A percentile compares a stretch with the other conserved stretches of the same genome.
These are phyloP conservation scores for Tholera decimalis DNA, from an alignment of 2,888 invertebrate genomes.

Conservation along the genomic window DNA sequence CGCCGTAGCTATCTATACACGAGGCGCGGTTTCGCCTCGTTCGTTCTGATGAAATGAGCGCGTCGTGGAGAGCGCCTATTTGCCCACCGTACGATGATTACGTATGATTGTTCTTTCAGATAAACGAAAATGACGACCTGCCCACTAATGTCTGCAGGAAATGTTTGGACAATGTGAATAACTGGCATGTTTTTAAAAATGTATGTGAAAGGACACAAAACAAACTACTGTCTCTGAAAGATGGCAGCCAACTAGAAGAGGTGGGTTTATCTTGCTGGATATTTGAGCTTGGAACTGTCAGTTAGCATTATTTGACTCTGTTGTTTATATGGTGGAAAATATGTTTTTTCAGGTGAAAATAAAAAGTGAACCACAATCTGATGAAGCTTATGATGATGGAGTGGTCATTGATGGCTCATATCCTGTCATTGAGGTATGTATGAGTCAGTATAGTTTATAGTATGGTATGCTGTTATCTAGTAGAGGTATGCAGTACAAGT, in stretches of 20 bases:
- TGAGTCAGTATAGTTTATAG: slow-evolving; percentile 54
- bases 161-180: slow-evolving; percentile 92
- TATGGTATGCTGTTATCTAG: slow-evolving; percentile 43
- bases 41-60: slow-evolving; percentile 86
- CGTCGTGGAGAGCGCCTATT: slow-evolving; percentile 81
- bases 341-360: slow-evolving; percentile 90
- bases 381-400: slow-evolving; percentile 90
- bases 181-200: slow-evolving; percentile 93
- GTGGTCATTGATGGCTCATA: slow-evolving; percentile 89
- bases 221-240: slow-evolving; percentile 92
- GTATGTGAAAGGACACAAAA: slow-evolving; percentile 93
- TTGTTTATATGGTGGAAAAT: slow-evolving; percentile 72
- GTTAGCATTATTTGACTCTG: slow-evolving; percentile 62
- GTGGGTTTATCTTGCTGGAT: slow-evolving; percentile 81
- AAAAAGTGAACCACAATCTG: slow-evolving; percentile 91
- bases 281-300: slow-evolving; percentile 82
- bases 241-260: slow-evolving; percentile 90
- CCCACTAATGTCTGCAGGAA: slow-evolving; percentile 93
- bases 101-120: slow-evolving; percentile 91
- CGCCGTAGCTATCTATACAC: slow-evolving; percentile 85
- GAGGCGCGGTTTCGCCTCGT: slow-evolving; percentile 88
- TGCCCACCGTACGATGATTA: slow-evolving; percentile 84
- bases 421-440: slow-evolving; percentile 86
- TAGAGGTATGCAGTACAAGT: slow-evolving; percentile 24
- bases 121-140: slow-evolving; percentile 92